These are phyloP conservation scores for Euspilapteryx auroguttella DNA, from an alignment of 2,888 invertebrate genomes.

Conservation along the genomic window DNA sequence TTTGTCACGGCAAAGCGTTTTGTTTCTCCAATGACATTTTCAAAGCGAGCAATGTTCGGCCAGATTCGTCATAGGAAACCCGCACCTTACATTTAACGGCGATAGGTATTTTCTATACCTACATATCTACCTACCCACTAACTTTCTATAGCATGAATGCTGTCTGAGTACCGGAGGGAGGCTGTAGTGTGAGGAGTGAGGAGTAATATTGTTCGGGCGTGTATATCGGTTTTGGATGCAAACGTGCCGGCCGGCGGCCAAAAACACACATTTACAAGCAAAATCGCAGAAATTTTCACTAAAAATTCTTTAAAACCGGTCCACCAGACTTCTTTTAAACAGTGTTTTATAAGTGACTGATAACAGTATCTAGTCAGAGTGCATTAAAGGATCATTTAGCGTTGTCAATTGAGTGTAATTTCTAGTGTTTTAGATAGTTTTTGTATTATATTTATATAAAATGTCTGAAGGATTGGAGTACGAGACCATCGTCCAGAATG, in stretches of 20 bases:
- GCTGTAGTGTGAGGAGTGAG: background rate
- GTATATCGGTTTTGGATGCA: slow-evolving; percentile 27
- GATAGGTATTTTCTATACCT: slow-evolving; percentile 8
- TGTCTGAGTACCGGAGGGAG: background rate
- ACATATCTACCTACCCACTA: slow-evolving; percentile 26
- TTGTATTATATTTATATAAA: slow-evolving; percentile 25
- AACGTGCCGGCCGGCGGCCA: slow-evolving; percentile 29
- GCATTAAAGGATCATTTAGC: no score
- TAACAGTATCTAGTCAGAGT: no score
- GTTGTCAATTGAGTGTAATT: no score
- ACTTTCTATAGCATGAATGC: slow-evolving; percentile 16
- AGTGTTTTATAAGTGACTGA: no score
- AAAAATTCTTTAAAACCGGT: no score
- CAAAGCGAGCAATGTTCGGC: background rate
- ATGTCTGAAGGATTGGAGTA: slow-evolving; percentile 68
- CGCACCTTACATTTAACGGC: slow-evolving; percentile 21
- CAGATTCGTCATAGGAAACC: slow-evolving; percentile 16
- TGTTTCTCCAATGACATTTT: no score
- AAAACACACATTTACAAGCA: no score
- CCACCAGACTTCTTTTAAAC: no score
- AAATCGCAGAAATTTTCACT: no score
- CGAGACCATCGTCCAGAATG: slow-evolving; percentile 65
- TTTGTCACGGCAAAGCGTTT: no score
- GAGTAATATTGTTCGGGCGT: slow-evolving; percentile 44
- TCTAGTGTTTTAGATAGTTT: slow-evolving; percentile 12